Evolutionary conservation across 2,888 invertebrate genomes (phyloP).

Genomic region (Harmothoe impar): DNA sequence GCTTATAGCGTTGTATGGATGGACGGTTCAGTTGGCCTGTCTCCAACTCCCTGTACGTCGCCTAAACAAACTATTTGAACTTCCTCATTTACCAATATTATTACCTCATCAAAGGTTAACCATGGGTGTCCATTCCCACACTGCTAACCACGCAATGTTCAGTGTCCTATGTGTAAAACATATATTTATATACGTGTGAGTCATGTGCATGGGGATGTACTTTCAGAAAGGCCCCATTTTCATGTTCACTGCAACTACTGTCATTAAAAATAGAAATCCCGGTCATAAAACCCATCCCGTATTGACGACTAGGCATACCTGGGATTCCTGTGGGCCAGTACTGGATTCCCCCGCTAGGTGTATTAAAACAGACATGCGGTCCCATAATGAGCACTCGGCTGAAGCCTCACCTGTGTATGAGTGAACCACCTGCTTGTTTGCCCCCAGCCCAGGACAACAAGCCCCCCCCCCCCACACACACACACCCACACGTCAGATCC

Average conservation of each 20-base stretch:
- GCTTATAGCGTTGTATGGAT: background rate
- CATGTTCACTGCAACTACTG: background rate
- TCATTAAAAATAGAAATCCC: background rate
- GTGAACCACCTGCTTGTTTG: background rate
- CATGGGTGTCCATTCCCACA: too few species aligned
- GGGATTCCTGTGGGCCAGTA: background rate
- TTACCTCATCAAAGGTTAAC: too few species aligned
- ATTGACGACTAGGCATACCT: background rate
- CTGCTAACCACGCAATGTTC: too few species aligned
- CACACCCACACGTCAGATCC: background rate
- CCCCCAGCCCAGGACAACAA: background rate
- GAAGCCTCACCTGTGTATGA: background rate
- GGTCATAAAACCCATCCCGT: background rate
- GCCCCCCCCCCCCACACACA: background rate
- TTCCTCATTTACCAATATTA: too few species aligned
- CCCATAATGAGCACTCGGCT: slow-evolving; percentile 3
- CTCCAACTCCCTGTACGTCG: too few species aligned
- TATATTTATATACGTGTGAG: too few species aligned
- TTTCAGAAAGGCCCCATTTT: too few species aligned
- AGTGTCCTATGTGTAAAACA: too few species aligned
- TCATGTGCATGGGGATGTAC: too few species aligned
- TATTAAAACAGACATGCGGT: background rate
- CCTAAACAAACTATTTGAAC: too few species aligned
- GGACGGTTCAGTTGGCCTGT: too few species aligned
- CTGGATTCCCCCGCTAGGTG: background rate